phyloP scores from a whole-genome alignment of 2,888 invertebrate genomes.

The Tetheella fluctuosa region DNA sequence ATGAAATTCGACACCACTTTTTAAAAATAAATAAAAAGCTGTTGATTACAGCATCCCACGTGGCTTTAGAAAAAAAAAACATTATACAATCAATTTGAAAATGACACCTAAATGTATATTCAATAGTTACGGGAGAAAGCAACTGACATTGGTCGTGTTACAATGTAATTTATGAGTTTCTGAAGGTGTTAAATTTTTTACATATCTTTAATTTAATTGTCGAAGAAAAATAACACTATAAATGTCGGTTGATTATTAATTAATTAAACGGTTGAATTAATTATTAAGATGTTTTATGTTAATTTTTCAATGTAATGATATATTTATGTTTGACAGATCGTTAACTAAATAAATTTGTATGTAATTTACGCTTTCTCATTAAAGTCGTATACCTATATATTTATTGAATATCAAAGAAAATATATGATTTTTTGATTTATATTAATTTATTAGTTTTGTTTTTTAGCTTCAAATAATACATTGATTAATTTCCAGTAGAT shows the following conservation, averaged over 20 bases:
- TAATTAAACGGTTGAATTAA: slow-evolving; percentile 40
- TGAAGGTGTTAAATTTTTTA: slow-evolving; percentile 49
- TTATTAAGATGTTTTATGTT: slow-evolving; percentile 42
- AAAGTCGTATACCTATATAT: not conserved
- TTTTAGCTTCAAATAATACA: too few relatives aligned
- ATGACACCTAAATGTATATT: not conserved
- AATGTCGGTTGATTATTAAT: slow-evolving; percentile 22
- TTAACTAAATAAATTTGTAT: slow-evolving; percentile 34
- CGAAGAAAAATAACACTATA: slow-evolving; percentile 50
- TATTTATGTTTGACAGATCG: slow-evolving; percentile 39
- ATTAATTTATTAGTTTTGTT: too few relatives aligned
- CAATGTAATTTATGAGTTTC: slow-evolving; percentile 28
- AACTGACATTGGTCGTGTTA: slow-evolving; percentile 20
- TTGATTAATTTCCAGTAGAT: too few relatives aligned
- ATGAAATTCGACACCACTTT: not conserved
- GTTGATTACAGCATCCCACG: not conserved
- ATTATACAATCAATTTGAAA: slow-evolving; percentile 16
- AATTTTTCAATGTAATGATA: slow-evolving; percentile 41
- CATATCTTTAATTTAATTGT: slow-evolving; percentile 38
- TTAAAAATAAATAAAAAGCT: not conserved
- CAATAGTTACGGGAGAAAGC: slow-evolving; percentile 8
- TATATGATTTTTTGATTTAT: not conserved
- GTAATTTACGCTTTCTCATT: not conserved
- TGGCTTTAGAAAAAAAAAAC: slow-evolving; percentile 1
- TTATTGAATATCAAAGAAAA: too few relatives aligned